Conservation (phyloP, 2,888 invertebrate species). For the Nephrocerus scutellatus region DNA sequence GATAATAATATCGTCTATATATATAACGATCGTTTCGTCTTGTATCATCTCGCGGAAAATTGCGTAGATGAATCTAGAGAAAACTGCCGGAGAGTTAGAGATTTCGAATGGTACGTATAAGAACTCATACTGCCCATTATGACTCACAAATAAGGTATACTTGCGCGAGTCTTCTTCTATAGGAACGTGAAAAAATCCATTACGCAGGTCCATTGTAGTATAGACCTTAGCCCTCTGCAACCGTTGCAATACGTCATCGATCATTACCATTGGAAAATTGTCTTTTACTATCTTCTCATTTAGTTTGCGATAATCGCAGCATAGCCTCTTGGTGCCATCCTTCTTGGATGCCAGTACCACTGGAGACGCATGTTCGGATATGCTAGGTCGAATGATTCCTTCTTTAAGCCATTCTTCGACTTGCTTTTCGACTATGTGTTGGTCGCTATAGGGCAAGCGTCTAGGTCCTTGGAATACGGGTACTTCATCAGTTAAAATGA, state of each 20-base stretch:
- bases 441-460: constrained; percentile 8
- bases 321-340: constrained; percentile 12
- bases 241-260: constrained; percentile 11
- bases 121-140: constrained; percentile 21
- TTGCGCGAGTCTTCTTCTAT: constrained; percentile 19
- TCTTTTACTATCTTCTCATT: constrained; percentile 14
- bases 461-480: constrained; percentile 7
- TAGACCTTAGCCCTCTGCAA: constrained; percentile 19
- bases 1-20: constrained; percentile 13
- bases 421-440: constrained; percentile 23
- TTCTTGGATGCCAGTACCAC: constrained; percentile 15
- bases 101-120: constrained; percentile 18
- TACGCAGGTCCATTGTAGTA: constrained; percentile 18
- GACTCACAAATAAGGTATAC: constrained; percentile 23
- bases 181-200: constrained; percentile 21
- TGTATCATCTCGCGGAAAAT: constrained; percentile 6
- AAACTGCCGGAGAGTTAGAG: constrained; percentile 12
- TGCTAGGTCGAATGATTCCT: constrained; percentile 31
- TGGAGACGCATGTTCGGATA: constrained; percentile 30
- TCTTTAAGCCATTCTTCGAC: constrained; percentile 30
- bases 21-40: background rate
- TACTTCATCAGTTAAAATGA: constrained; percentile 5
- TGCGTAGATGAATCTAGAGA: constrained; percentile 7
- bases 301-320: constrained; percentile 16
- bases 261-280: constrained; percentile 12